phyloP scores from a whole-genome alignment of 2,113 vertebrate genomes.

The Grammomys dolichurus region DNA sequence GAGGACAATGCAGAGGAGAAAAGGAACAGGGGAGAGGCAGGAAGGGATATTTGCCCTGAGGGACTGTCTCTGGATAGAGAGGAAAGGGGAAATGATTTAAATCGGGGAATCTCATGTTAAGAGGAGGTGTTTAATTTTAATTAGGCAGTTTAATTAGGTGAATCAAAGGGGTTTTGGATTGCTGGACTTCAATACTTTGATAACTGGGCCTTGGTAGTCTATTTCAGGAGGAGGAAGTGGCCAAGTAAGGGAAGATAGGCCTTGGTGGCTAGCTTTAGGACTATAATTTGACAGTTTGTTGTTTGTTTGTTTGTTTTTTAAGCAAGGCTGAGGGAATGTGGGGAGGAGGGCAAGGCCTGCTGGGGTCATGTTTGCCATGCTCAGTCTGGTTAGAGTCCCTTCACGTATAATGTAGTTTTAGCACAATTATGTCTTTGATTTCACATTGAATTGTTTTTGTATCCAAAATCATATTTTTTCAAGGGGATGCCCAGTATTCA shows the following conservation, averaged over 20 bases:
- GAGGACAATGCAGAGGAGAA: not conserved
- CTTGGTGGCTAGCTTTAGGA: not conserved
- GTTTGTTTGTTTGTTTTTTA: not conserved
- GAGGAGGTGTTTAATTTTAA: not conserved
- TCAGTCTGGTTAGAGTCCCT: not conserved
- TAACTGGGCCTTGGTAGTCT: not conserved
- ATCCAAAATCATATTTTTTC: slow-evolving; percentile 23
- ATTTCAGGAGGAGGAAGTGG: not conserved
- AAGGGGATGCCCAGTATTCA: not conserved
- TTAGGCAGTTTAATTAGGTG: not conserved
- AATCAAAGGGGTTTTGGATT: not conserved
- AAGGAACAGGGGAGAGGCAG: not conserved
- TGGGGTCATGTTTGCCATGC: not conserved
- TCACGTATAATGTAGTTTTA: not conserved
- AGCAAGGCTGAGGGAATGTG: not conserved
- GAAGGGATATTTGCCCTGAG: not conserved
- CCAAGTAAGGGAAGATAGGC: not conserved
- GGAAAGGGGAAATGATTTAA: not conserved
- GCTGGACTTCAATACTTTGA: not conserved
- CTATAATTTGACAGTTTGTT: not conserved
- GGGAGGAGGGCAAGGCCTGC: not conserved
- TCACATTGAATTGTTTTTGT: slow-evolving; percentile 31
- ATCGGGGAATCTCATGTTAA: not conserved
- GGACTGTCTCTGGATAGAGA: not conserved
- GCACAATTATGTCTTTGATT: slow-evolving; percentile 4